Evolutionary conservation across 2,797 vertebrate genomes (phyloP), one percentile per base, ranked within the genome.

Genomic region (Ambastaia sidthimunki): DNA sequence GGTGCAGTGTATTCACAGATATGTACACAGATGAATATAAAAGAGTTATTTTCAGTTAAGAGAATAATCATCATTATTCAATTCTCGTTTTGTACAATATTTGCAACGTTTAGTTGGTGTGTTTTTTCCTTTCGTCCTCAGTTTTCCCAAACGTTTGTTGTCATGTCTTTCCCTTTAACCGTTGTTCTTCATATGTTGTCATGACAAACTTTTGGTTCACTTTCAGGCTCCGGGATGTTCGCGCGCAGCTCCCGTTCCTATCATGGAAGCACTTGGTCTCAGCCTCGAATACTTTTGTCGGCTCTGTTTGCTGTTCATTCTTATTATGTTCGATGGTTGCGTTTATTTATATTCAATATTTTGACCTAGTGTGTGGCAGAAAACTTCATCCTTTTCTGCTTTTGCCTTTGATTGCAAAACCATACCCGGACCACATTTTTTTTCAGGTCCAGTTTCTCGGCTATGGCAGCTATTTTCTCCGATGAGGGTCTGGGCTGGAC

Each of bases 371-470:
- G 96, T 78, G 95, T 93, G 28, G 96, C 96, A 78, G 96, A 97
- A 90, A 97, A 97, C 90, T 97, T 97, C 96, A 97, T 97, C 81
- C 96, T 90, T 94, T 97, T 97, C 92, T 97, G 96, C 89, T 97
- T 97, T 90, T 97, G 96, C 93, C 96, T 91, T 91, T 97, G 96
- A 87, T 97, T 97, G 91, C 96, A 97, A 90, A 97, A 97, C 96
- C 96, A 97, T 72, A 97, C 96, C 23, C 96, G 91, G 75, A 97
- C 96, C 86, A 97, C 96, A 86, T 97, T 97, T 92, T 97, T 97
- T 92, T 97, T 97, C 89, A 97, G 93, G 92, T 97, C 96, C 90
- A 97, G 90, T 80, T 97, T 97, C 92, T 97, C 96, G 0, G 96
- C 96, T 75, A 97, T 97, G 0, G 96, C 96, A 0, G 96, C 96